Base-by-base conservation (phyloP, 2,797 vertebrate genomes). In the Salarias fasciatus region DNA sequence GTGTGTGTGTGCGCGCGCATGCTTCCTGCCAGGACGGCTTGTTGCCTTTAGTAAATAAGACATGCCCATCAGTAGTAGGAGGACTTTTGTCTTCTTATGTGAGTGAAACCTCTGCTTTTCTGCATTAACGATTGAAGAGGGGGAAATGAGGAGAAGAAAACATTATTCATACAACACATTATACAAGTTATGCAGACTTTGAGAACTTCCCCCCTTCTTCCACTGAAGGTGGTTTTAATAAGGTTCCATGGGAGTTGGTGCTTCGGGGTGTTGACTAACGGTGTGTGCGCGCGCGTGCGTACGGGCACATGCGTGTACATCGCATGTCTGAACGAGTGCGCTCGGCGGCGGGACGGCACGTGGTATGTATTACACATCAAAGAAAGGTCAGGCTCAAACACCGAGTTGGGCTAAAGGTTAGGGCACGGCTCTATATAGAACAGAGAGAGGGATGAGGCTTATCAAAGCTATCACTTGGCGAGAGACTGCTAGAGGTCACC, bases 171-270 rank as follows among this genome's bases (percentile, higher is more conserved):
- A 92, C 88, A 93, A 93, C 86, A 89, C 88, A 91, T 92, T 91
- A 88, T 89, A 90, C 86, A 87, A 91, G 89, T 89, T 89, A 92
- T 87, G 80, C 89, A 92, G 88, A 91, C 92, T 92, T 92, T 92
- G 87, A 92, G 90, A 91, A 92, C 86, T 92, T 91, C 91, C 85
- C 18, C 18, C 86, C 68, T 78, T 64, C 91, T 91, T 91, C 83
- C 86, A 87, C 90, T 91, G 89, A 92, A 91, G 84, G 77, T 88
- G 85, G 81, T 86, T 93, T 93, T 94, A 93, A 94, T 93, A 93
- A 91, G 92, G 89, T 93, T 94, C 90, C 90, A 65, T 76, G 91
- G 92, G 92, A 93, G 88, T 90, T 92, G 83, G 73, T 56, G 85
- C 83, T 89, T 85, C 68, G 44, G 84, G 86, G 86, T 85, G 87